Evolutionary conservation across 2,888 invertebrate species (phyloP).

Genomic region (Amphipoea oculea): DNA sequence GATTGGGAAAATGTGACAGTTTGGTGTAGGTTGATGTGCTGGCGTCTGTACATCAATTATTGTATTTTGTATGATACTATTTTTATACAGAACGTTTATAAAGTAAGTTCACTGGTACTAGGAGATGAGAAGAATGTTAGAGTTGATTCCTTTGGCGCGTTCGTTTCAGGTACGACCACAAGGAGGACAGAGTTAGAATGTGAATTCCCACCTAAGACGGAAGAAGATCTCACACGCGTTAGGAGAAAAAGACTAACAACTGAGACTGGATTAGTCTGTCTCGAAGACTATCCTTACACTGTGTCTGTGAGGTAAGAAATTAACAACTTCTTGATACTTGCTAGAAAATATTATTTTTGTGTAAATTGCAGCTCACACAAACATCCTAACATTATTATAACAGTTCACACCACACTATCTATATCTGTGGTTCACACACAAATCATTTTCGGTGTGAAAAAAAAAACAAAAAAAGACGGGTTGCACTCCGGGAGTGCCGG

Average conservation of each 20-base stretch:
- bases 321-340: not conserved
- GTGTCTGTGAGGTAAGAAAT: conserved; percentile 82
- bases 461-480: no score
- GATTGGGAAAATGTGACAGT: no score
- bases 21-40: no score
- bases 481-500: no score
- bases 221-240: conserved; percentile 84
- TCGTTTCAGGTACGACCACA: conserved; percentile 69
- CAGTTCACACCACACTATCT: not conserved
- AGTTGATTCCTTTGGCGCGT: not conserved
- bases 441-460: not conserved
- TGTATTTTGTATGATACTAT: not conserved
- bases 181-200: conserved; percentile 81
- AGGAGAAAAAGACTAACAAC: conserved; percentile 85
- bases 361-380: no score
- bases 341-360: not conserved
- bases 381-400: not conserved
- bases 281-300: conserved; percentile 88
- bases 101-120: conserved; percentile 49
- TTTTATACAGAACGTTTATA: not conserved
- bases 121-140: conserved; percentile 33
- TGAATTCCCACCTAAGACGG: conserved; percentile 86
- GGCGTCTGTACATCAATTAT: not conserved
- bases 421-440: not conserved
- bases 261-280: conserved; percentile 84